These are phyloP conservation scores for Hemicrepidius hirtus DNA, from an alignment of 2,888 invertebrate species.

Conservation along the genomic window DNA sequence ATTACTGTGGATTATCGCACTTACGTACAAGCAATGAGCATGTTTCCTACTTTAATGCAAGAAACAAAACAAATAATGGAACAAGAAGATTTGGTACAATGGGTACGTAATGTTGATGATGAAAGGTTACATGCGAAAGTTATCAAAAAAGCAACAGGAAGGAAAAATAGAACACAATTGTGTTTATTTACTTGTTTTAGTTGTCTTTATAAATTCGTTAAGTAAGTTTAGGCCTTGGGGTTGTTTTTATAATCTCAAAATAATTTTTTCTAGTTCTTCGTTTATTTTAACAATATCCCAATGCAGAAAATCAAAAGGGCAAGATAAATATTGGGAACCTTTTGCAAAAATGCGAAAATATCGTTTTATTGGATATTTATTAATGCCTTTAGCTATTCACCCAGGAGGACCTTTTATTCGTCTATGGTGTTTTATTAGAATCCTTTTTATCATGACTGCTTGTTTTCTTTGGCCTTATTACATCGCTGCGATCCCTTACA, in stretches of 20 bases:
- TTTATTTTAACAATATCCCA: slow-evolving; percentile 64
- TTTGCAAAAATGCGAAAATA: slow-evolving; percentile 51
- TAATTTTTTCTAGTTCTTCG: slow-evolving; percentile 64
- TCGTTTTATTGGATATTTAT: slow-evolving; percentile 70
- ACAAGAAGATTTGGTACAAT: slow-evolving; percentile 67
- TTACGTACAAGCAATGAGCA: slow-evolving; percentile 73
- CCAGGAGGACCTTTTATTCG: slow-evolving; percentile 74
- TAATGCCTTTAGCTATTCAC: slow-evolving; percentile 72
- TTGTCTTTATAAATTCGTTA: neutral
- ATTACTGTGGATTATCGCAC: slow-evolving; percentile 73
- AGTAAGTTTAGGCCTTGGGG: slow-evolving; percentile 9
- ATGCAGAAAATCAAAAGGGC: slow-evolving; percentile 71
- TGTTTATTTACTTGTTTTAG: neutral
- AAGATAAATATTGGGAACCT: slow-evolving; percentile 66
- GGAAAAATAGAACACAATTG: neutral
- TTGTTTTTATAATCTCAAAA: too few species aligned
- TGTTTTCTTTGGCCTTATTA: slow-evolving; percentile 71
- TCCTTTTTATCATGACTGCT: slow-evolving; percentile 69
- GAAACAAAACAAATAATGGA: slow-evolving; percentile 69
- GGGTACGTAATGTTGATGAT: slow-evolving; percentile 74
- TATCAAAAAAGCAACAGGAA: neutral
- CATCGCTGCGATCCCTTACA: slow-evolving; percentile 70
- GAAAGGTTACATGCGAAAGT: slow-evolving; percentile 57
- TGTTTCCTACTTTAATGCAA: slow-evolving; percentile 73
- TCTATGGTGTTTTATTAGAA: slow-evolving; percentile 71